phyloP scores from a whole-genome alignment of 2,797 vertebrate species.

The Anomalospiza imberbis region DNA sequence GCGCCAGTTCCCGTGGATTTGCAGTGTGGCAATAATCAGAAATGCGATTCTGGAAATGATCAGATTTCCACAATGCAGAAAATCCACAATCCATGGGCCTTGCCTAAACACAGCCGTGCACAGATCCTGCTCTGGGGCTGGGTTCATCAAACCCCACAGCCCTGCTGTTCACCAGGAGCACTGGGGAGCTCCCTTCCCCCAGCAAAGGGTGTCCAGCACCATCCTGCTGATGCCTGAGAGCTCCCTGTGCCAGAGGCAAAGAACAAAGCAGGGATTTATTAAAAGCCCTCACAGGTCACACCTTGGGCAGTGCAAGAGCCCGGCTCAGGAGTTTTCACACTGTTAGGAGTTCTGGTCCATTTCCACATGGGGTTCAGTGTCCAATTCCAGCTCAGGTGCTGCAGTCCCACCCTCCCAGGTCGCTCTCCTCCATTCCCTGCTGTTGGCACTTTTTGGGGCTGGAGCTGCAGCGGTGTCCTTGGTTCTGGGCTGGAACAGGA shows the following conservation, averaged over 20 bases:
- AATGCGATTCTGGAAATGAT: neutral
- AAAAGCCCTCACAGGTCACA: neutral
- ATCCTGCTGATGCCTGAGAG: too few relatives aligned
- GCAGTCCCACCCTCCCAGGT: neutral
- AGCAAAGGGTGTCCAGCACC: rapidly evolving
- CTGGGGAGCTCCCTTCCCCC: neutral
- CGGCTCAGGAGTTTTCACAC: neutral
- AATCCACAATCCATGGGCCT: neutral
- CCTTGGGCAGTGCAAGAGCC: neutral
- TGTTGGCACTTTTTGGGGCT: neutral
- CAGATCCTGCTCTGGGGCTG: neutral
- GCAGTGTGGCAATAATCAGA: neutral
- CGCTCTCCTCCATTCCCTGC: neutral
- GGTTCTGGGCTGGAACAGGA: neutral
- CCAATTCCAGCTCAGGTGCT: neutral
- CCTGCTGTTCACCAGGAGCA: neutral
- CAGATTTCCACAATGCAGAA: neutral
- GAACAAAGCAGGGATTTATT: neutral
- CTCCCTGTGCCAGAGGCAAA: neutral
- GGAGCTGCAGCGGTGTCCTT: neutral
- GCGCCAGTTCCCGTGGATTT: neutral
- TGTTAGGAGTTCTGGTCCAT: neutral
- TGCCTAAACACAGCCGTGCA: neutral
- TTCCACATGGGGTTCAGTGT: neutral
- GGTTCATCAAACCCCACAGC: neutral